These are phyloP conservation scores for Dynastes grantii DNA, from an alignment of 2,888 invertebrate species.

Conservation along the genomic window DNA sequence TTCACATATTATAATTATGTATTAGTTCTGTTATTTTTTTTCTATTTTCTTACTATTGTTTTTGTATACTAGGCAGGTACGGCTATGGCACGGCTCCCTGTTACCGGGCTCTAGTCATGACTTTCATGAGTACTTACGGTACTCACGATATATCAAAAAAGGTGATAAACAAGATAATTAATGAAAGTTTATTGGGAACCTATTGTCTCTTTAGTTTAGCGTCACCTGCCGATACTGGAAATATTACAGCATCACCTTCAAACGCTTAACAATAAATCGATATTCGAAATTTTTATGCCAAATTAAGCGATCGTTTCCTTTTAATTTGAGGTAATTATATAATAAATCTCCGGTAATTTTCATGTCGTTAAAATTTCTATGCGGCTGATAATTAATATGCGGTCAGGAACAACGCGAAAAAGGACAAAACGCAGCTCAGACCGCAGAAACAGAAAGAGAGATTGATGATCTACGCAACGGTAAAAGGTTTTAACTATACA, in stretches of 20 bases:
- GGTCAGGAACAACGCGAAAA: constrained; percentile 25
- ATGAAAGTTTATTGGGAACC: too few species aligned
- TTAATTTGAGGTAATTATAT: constrained; percentile 26
- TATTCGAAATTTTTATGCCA: background rate
- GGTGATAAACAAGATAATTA: too few species aligned
- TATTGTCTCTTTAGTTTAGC: too few species aligned
- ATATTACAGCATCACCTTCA: background rate
- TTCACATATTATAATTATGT: too few species aligned
- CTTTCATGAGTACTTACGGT: too few species aligned
- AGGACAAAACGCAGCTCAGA: constrained; percentile 14
- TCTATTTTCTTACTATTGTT: too few species aligned
- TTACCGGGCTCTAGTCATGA: too few species aligned
- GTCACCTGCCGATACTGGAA: background rate
- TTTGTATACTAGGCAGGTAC: too few species aligned
- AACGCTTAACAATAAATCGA: background rate
- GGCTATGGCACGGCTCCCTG: too few species aligned
- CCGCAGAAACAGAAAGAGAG: background rate
- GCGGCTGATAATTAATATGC: constrained; percentile 14
- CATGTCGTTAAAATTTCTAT: constrained; percentile 35
- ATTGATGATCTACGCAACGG: constrained; percentile 28
- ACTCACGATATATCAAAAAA: too few species aligned
- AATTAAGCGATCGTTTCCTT: constrained; percentile 29
- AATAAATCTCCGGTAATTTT: constrained; percentile 35
- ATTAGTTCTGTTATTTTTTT: too few species aligned
- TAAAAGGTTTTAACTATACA: constrained; percentile 33